Evolutionary conservation across 2,888 invertebrate genomes (phyloP).

Genomic region (Plagodis dolabraria): DNA sequence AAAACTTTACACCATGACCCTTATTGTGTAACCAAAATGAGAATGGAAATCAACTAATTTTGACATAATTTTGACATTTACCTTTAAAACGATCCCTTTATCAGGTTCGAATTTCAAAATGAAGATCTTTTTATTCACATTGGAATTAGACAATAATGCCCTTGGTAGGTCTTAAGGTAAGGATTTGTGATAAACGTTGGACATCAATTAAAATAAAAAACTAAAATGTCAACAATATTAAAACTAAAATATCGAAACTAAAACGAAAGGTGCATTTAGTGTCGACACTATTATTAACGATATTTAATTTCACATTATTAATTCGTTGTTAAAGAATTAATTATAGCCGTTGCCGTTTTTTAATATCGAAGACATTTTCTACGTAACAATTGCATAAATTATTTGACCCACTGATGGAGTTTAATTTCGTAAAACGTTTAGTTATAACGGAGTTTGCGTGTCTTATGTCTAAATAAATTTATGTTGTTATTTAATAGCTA

Average conservation of each 20-base stretch:
- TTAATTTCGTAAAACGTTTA: conserved; percentile 29
- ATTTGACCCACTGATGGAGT: conserved; percentile 21
- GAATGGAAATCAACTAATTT: no score
- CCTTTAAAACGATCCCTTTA: no score
- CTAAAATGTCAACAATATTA: not conserved
- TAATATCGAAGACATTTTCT: conserved; percentile 21
- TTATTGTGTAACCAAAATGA: no score
- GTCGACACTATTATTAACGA: conserved; percentile 17
- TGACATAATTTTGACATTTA: no score
- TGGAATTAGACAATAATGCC: no score
- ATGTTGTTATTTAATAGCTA: conserved; percentile 19
- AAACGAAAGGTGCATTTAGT: conserved; percentile 12
- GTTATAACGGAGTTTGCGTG: conserved; percentile 15
- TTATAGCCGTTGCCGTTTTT: conserved; percentile 18
- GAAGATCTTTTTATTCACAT: no score
- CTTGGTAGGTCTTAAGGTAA: no score
- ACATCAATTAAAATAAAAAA: not conserved
- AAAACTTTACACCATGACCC: no score
- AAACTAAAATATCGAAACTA: not conserved
- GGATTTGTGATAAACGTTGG: no score
- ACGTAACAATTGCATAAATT: conserved; percentile 33
- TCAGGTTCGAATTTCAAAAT: no score
- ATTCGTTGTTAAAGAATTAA: conserved; percentile 27
- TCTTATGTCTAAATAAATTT: conserved; percentile 18
- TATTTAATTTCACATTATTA: conserved; percentile 24